phyloP scores from a whole-genome alignment of 2,888 invertebrate genomes.

The Muscina levida region DNA sequence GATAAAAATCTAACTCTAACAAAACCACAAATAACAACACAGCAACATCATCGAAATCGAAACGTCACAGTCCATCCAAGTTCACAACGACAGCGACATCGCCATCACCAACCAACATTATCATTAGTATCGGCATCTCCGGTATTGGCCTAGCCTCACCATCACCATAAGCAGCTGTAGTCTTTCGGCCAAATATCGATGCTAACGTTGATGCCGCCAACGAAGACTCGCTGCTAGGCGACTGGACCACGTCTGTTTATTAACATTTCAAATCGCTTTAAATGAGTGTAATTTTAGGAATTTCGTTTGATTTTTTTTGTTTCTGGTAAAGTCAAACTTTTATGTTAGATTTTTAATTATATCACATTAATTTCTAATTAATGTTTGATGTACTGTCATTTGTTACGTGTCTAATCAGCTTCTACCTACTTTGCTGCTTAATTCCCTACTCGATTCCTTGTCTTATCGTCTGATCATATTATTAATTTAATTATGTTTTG shows the following conservation, averaged over 20 bases:
- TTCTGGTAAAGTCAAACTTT: conserved; percentile 44
- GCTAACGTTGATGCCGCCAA: neutral
- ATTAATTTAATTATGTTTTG: conserved; percentile 53
- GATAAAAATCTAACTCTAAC: conserved; percentile 57
- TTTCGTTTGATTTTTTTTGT: conserved; percentile 18
- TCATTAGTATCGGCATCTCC: neutral
- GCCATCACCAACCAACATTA: neutral
- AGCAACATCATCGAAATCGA: conserved; percentile 5
- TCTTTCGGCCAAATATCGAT: conserved; percentile 10
- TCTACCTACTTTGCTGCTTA: conserved; percentile 1
- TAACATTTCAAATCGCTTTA: conserved; percentile 36
- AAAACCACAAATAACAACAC: conserved; percentile 7
- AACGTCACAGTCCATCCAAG: conserved; percentile 1
- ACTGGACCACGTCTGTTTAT: too few relatives aligned
- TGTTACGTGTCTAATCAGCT: conserved; percentile 41
- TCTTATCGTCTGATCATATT: conserved; percentile 58
- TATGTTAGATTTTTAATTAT: conserved; percentile 62
- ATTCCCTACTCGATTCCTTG: neutral
- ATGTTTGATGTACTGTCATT: conserved; percentile 65
- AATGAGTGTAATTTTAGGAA: conserved; percentile 24
- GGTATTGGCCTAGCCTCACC: neutral
- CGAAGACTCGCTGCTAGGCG: neutral
- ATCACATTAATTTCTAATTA: conserved; percentile 67
- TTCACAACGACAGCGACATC: neutral
- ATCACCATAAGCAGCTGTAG: conserved; percentile 2